Evolutionary conservation across 1,140 invertebrate species (phyloP).

Genomic region (Dreissena rostriformis): DNA sequence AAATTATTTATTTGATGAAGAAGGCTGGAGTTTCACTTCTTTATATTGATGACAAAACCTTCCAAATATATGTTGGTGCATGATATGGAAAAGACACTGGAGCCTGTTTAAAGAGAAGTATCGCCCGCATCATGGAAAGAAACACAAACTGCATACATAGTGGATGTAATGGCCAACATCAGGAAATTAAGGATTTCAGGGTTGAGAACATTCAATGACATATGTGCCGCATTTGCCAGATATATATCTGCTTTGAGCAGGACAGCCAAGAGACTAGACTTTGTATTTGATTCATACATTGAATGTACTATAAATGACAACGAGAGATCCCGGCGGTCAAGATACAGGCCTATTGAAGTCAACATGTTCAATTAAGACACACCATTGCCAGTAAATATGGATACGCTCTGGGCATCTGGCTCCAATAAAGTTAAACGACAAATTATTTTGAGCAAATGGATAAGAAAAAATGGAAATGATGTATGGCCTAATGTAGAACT

Average conservation of each 20-base stretch:
- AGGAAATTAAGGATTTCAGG: too few relatives aligned
- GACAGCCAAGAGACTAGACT: constrained; percentile 15
- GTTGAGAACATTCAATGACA: too few relatives aligned
- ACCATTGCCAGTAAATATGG: constrained; percentile 15
- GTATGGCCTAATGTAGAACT: neutral
- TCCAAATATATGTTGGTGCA: too few relatives aligned
- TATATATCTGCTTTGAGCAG: neutral
- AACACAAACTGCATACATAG: too few relatives aligned
- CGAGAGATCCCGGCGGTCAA: constrained; percentile 1
- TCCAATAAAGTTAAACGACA: constrained; percentile 15
- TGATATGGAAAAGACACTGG: too few relatives aligned
- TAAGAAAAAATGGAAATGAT: neutral
- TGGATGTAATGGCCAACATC: too few relatives aligned
- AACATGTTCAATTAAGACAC: constrained; percentile 15
- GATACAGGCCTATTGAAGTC: neutral
- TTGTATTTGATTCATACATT: constrained; percentile 20
- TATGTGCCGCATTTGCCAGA: too few relatives aligned
- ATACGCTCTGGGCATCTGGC: constrained; percentile 4
- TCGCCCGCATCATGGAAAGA: too few relatives aligned
- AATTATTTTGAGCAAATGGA: neutral
- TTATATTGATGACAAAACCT: too few relatives aligned
- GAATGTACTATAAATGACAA: constrained; percentile 21
- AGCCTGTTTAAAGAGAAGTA: too few relatives aligned
- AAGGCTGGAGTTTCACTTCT: too few relatives aligned
- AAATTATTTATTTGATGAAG: too few relatives aligned